Evolutionary conservation across 2,113 vertebrate species (phyloP), one percentile per base, ranked within the genome.

Genomic region (Dipodomys spectabilis): DNA sequence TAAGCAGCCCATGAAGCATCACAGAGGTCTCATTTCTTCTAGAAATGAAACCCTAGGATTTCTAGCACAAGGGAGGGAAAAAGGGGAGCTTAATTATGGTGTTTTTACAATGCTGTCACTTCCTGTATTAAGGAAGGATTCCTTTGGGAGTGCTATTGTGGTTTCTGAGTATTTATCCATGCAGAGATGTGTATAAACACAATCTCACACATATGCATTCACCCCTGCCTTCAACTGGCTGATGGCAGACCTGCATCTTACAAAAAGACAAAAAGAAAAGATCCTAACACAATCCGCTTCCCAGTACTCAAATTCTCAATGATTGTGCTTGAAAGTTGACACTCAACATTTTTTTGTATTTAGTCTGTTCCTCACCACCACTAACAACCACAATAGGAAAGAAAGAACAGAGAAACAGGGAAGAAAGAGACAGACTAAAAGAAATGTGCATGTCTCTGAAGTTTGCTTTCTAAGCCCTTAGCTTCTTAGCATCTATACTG

Each of bases 261-360:
- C 53, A 82, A 88, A 92, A 86, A 44, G 68, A 74, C 97, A 93
- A 19, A 92, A 85, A 95, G 90, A 65, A 96, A 88, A 89, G 44
- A 90, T 19, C 30, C 4, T 97, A 90, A 91, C 92, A 95, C 83
- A 91, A 45, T 94, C 62, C 90, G 69, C 79, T 69, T 27, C 89
- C 65, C 49, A 89, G 45, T 91, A 95, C 97, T 98, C 79, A 94
- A 82, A 95, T 90, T 90, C 92, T 96, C 95, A 88, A 96, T 90
- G 95, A 97, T 97, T 97, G 92, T 95, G 93, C 57, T 45, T 95
- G 96, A 97, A 97, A 98, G n/a, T 19, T 96, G 96, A 98, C 94
- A 97, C 96, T 90, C 35, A 64, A 72, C 81, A 69, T 95, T 92
- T 87, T n/a, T 97, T 86, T 96, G n/a, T 25, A 83, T 93, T 96